These are phyloP conservation scores for Imbricaverruca yamaguchii DNA, from an alignment of 2,888 invertebrate genomes.

Conservation along the genomic window DNA sequence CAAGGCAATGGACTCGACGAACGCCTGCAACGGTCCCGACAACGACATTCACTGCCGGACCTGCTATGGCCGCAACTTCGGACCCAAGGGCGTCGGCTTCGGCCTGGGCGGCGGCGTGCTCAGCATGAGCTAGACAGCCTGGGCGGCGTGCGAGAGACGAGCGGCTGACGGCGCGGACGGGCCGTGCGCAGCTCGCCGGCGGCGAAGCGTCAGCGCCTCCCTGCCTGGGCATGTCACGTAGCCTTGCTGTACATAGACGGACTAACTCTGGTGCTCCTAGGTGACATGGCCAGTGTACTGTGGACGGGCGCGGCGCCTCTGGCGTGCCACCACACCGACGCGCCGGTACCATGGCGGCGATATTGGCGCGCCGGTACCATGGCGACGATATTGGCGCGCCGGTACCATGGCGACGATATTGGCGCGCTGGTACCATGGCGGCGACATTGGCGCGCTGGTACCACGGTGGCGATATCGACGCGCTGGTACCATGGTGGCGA, in stretches of 20 bases:
- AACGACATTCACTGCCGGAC: constrained; percentile 88
- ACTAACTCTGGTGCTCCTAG: constrained; percentile 15
- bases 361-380: no score
- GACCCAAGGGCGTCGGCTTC: constrained; percentile 63
- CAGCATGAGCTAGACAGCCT: constrained; percentile 9
- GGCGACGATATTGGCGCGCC: no score
- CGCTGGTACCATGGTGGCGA: no score
- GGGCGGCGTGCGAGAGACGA: background rate
- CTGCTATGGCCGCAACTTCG: constrained; percentile 75
- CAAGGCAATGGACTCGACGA: constrained; percentile 81
- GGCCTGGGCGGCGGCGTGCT: constrained; percentile 85
- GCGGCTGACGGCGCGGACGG: background rate
- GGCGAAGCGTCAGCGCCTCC: background rate
- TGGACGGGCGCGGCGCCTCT: background rate
- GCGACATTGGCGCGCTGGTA: no score
- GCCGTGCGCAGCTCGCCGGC: constrained; percentile 4
- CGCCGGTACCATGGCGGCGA: no score
- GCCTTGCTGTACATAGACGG: constrained; percentile 17
- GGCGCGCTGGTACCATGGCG: no score
- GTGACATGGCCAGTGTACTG: background rate
- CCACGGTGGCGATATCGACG: no score
- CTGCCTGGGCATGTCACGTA: background rate
- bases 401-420: no score
- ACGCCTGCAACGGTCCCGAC: constrained; percentile 83
- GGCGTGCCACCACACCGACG: background rate